Conservation (phyloP, 2,113 vertebrate species). For the Pterocles orientalis region DNA sequence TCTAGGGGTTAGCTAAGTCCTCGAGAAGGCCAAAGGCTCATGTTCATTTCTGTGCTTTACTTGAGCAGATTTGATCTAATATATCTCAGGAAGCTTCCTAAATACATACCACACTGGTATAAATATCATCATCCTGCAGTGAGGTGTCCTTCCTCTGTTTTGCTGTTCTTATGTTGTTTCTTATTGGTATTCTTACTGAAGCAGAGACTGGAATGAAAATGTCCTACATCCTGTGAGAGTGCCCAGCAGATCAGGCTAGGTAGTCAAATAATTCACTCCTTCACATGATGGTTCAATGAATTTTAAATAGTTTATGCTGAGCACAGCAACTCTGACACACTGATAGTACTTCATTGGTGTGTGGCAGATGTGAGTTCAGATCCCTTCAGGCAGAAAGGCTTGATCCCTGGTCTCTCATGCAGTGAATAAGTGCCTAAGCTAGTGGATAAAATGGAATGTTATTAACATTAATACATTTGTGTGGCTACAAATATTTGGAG, state of each 20-base stretch:
- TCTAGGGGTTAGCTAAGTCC: neutral
- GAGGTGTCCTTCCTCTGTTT: neutral
- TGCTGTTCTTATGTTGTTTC: neutral
- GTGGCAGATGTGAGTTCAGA: conserved; percentile 17
- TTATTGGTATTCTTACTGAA: neutral
- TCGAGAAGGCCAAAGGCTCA: neutral
- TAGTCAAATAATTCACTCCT: conserved; percentile 15
- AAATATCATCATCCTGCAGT: neutral
- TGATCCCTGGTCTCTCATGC: neutral
- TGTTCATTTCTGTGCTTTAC: neutral
- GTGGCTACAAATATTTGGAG: neutral
- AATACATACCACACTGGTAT: neutral
- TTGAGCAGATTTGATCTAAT: neutral
- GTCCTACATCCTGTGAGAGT: neutral
- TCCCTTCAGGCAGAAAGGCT: conserved; percentile 27
- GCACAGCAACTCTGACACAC: neutral
- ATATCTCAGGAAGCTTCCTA: neutral
- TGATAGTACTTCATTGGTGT: neutral
- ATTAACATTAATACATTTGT: neutral
- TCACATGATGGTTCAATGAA: conserved; percentile 29
- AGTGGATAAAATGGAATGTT: neutral
- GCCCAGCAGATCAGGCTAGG: neutral
- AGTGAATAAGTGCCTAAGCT: neutral
- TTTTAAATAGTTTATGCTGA: conserved; percentile 18
- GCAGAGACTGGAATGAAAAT: neutral